Conservation (phyloP, 2,888 invertebrate genomes). For the Uropetala carovei region DNA sequence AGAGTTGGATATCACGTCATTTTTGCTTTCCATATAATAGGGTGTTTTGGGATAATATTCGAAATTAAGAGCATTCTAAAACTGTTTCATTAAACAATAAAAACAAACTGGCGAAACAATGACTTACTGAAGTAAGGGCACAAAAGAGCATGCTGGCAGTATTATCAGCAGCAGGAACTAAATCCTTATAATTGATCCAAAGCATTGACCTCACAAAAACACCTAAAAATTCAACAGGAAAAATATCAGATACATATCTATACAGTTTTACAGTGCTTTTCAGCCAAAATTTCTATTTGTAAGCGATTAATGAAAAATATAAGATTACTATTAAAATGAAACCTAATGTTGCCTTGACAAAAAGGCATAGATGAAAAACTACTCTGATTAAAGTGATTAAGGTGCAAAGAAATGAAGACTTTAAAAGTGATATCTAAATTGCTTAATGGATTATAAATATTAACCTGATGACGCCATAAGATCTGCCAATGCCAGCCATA, state of each 20-base stretch:
- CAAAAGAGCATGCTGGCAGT: slow-evolving; percentile 84
- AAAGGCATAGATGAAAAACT: not conserved
- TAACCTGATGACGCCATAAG: slow-evolving; percentile 86
- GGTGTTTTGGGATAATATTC: too few species aligned
- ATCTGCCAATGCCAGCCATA: slow-evolving; percentile 88
- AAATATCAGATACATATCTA: not conserved
- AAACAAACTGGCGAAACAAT: too few species aligned
- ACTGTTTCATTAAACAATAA: too few species aligned
- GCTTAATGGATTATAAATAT: slow-evolving; percentile 66
- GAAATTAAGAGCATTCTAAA: too few species aligned
- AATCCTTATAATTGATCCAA: slow-evolving; percentile 83
- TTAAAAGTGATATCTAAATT: too few species aligned
- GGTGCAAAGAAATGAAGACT: too few species aligned
- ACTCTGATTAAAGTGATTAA: too few species aligned
- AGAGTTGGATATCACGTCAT: too few species aligned
- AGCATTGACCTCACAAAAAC: slow-evolving; percentile 83
- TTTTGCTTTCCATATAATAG: too few species aligned
- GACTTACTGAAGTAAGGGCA: slow-evolving; percentile 84
- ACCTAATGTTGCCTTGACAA: not conserved
- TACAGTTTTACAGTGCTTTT: not conserved
- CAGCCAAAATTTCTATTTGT: not conserved
- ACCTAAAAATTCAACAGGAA: slow-evolving; percentile 75
- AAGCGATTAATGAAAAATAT: not conserved
- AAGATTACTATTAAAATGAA: not conserved
- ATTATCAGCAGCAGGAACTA: slow-evolving; percentile 82